Evolutionary conservation across 2,113 vertebrate genomes (phyloP), one percentile per base, ranked within the genome.

Genomic region (Spea multiplicata): DNA sequence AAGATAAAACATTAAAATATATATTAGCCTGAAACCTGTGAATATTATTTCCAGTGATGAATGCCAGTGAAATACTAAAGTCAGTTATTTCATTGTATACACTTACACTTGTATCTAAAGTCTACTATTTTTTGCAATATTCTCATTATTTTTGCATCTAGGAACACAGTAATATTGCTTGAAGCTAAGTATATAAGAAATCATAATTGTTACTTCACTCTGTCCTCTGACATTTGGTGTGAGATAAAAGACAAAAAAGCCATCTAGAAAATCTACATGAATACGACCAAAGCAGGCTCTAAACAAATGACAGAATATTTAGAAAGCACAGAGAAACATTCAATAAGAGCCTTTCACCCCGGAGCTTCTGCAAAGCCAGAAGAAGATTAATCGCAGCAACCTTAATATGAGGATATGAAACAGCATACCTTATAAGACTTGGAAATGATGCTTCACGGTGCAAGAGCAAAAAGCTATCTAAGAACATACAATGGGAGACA

Each of bases 241-340:
- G 7, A 53, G 12, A 66, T 57, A 73, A 80, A 48, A 30, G 62
- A 73, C n/a, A 0, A 5, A 83, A 82, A 77, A 76, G 65, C 16
- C 71, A 73, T 65, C 5, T 66, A 83, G 61, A 76, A 75, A 64
- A 77, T 52, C 76, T 82, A 82, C 52, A 80, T 77, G 66, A 17
- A 53, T 62, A 81, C 82, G 73, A 81, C 75, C 47, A 76, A 66
- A 82, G 80, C 64, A 62, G 76, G 74, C 80, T 76, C 66, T 78
- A 81, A 83, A 76, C 66, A 86, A 84, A 73, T 55, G 70, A 75
- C 73, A 76, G 74, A 71, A 81, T 30, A 13, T 44, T 80, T 81
- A 66, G 82, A 79, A 80, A 83, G 84, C 84, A 64, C 57, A 81
- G 55, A 84, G 68, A 73, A 81, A 75, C 44, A 75, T 84, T 82